Conservation (phyloP, 2,888 invertebrate species). For the Seira sanloemensis region DNA sequence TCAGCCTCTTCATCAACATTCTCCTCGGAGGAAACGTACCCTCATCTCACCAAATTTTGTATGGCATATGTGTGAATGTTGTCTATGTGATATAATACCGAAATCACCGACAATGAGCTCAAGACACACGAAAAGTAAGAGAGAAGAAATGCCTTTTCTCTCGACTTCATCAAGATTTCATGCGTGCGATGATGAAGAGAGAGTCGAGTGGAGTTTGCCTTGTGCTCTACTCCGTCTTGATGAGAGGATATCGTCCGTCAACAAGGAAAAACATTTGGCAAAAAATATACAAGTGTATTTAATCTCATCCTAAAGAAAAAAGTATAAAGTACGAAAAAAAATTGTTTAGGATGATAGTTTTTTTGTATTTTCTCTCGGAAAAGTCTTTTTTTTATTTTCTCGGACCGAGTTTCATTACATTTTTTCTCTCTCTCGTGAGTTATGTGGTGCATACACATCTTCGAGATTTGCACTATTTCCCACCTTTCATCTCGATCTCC, state of each 20-base stretch:
- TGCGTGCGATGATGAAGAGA: slow-evolving; percentile 62
- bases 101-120: slow-evolving; percentile 65
- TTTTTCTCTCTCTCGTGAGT: slow-evolving; percentile 40
- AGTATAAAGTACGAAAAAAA: too few relatives aligned
- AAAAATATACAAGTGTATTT: slow-evolving; percentile 18
- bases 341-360: too few relatives aligned
- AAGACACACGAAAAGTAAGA: too few relatives aligned
- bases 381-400: slow-evolving; percentile 65
- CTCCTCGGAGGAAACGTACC: neutral
- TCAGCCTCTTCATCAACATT: slow-evolving; percentile 27
- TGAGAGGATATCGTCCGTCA: slow-evolving; percentile 62
- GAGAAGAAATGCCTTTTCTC: slow-evolving; percentile 38
- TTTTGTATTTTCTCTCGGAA: too few relatives aligned
- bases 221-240: too few relatives aligned
- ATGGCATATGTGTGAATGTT: slow-evolving; percentile 48
- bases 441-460: slow-evolving; percentile 41
- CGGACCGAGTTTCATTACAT: slow-evolving; percentile 64
- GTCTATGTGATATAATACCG: slow-evolving; percentile 52
- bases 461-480: slow-evolving; percentile 72
- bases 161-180: slow-evolving; percentile 61
- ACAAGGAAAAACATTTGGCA: slow-evolving; percentile 62
- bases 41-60: slow-evolving; percentile 26
- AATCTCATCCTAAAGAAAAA: too few relatives aligned
- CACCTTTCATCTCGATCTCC: slow-evolving; percentile 72
- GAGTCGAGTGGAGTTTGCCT: slow-evolving; percentile 41